A percentile compares a stretch with the other conserved stretches of the same genome.
These are phyloP conservation scores for Diarsia rubi DNA, from an alignment of 2,888 invertebrate genomes.

Conservation along the genomic window DNA sequence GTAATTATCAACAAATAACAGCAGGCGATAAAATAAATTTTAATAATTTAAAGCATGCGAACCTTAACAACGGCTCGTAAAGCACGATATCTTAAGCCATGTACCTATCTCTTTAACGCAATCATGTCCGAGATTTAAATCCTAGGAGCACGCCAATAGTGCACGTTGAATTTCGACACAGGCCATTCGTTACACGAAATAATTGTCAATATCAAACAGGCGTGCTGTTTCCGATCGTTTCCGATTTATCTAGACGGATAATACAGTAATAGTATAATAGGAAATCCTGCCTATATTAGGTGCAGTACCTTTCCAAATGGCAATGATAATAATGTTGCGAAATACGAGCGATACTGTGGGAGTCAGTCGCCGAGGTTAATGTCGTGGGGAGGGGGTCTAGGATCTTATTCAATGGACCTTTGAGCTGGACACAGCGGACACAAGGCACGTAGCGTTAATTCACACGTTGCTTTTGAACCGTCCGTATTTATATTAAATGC, in stretches of 20 bases:
- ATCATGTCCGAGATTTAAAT: slow-evolving; percentile 79
- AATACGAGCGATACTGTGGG: slow-evolving; percentile 73
- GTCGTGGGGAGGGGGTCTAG: slow-evolving; percentile 51
- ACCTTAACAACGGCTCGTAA: slow-evolving; percentile 51
- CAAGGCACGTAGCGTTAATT: slow-evolving; percentile 49
- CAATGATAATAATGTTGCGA: slow-evolving; percentile 85
- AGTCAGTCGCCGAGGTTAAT: slow-evolving; percentile 68
- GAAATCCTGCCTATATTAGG: slow-evolving; percentile 80
- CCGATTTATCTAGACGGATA: slow-evolving; percentile 80
- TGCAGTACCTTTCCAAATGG: slow-evolving; percentile 80
- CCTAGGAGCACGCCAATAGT: slow-evolving; percentile 72
- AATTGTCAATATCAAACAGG: slow-evolving; percentile 82
- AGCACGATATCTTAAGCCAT: slow-evolving; percentile 64
- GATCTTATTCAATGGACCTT: slow-evolving; percentile 59
- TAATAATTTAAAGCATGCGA: slow-evolving; percentile 65
- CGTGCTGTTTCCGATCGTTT: slow-evolving; percentile 80
- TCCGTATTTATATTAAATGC: slow-evolving; percentile 45
- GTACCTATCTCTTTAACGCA: slow-evolving; percentile 73
- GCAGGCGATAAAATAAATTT: slow-evolving; percentile 59
- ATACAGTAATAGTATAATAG: slow-evolving; percentile 79
- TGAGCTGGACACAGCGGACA: slow-evolving; percentile 43
- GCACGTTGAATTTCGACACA: slow-evolving; percentile 77
- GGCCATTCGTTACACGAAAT: slow-evolving; percentile 81
- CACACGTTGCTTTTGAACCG: slow-evolving; percentile 56
- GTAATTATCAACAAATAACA: slow-evolving; percentile 66